These are phyloP conservation scores for Barypeithes pellucidus DNA, from an alignment of 2,888 invertebrate genomes.

Conservation along the genomic window DNA sequence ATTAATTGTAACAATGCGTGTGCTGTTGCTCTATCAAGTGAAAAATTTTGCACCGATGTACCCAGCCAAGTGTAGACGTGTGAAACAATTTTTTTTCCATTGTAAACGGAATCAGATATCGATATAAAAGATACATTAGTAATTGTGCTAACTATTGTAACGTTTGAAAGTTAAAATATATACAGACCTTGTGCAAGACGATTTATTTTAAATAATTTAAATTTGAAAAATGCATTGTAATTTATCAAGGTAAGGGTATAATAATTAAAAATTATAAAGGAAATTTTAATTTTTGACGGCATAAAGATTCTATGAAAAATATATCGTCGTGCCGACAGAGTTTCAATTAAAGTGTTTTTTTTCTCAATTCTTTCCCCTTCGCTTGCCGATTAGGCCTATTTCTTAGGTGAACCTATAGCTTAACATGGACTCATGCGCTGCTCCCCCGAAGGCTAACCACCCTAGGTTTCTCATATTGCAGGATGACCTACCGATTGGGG, in stretches of 20 bases:
- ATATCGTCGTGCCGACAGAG: too few species aligned
- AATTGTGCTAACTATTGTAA: conserved; percentile 2
- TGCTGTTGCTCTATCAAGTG: conserved; percentile 26
- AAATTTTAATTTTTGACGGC: too few species aligned
- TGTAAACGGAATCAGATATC: conserved; percentile 6
- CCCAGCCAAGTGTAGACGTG: conserved; percentile 32
- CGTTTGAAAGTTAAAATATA: conserved; percentile 14
- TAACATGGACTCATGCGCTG: too few species aligned
- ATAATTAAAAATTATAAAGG: not conserved
- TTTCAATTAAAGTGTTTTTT: too few species aligned
- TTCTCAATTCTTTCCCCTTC: too few species aligned
- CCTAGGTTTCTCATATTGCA: too few species aligned
- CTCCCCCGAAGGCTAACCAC: too few species aligned
- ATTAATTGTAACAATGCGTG: conserved; percentile 36
- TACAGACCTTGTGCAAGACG: conserved; percentile 15
- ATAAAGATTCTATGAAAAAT: too few species aligned
- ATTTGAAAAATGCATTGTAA: conserved; percentile 7
- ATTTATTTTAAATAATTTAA: conserved; percentile 9
- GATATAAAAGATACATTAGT: conserved; percentile 7
- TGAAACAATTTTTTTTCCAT: conserved; percentile 16
- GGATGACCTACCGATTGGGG: too few species aligned
- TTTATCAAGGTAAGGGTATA: not conserved
- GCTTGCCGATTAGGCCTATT: too few species aligned
- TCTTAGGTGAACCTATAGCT: too few species aligned
- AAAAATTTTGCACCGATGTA: conserved; percentile 18